Conservation (phyloP, 2,797 vertebrate genomes). For the Schizothorax lantsangensis region DNA sequence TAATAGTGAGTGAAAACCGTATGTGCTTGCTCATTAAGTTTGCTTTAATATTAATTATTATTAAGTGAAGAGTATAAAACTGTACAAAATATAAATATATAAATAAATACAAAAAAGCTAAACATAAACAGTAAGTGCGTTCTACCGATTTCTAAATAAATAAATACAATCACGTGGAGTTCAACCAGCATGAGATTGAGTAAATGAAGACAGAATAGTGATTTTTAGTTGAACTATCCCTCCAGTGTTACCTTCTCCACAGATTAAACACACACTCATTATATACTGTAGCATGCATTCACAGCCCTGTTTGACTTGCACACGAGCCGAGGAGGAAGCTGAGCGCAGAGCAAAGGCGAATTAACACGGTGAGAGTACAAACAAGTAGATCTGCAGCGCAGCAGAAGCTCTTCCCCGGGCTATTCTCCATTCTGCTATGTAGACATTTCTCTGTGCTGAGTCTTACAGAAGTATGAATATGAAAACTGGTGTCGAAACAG, state of each 20-base stretch:
- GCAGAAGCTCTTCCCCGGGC: slow-evolving; percentile 44
- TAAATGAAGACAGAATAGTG: neutral
- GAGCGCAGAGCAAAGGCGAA: slow-evolving; percentile 28
- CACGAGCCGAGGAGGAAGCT: slow-evolving; percentile 24
- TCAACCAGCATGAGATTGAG: too few species aligned
- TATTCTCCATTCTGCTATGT: slow-evolving; percentile 51
- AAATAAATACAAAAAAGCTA: too few species aligned
- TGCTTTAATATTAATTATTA: too few species aligned
- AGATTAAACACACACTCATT: slow-evolving; percentile 44
- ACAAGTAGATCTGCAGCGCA: slow-evolving; percentile 31
- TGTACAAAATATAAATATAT: too few species aligned
- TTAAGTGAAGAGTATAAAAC: too few species aligned
- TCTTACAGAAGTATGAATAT: slow-evolving; percentile 41
- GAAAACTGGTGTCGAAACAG: slow-evolving; percentile 22
- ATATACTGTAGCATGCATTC: slow-evolving; percentile 4
- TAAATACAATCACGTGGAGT: neutral
- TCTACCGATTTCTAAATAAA: neutral
- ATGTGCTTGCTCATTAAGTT: too few species aligned
- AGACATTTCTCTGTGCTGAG: slow-evolving; percentile 47
- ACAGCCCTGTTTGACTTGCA: slow-evolving; percentile 26
- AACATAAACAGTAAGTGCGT: too few species aligned
- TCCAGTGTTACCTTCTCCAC: neutral
- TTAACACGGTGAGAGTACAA: slow-evolving; percentile 26
- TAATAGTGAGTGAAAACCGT: too few species aligned
- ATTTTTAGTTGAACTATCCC: neutral